phyloP scores from a whole-genome alignment of 2,113 vertebrate species.

The Scomber scombrus region DNA sequence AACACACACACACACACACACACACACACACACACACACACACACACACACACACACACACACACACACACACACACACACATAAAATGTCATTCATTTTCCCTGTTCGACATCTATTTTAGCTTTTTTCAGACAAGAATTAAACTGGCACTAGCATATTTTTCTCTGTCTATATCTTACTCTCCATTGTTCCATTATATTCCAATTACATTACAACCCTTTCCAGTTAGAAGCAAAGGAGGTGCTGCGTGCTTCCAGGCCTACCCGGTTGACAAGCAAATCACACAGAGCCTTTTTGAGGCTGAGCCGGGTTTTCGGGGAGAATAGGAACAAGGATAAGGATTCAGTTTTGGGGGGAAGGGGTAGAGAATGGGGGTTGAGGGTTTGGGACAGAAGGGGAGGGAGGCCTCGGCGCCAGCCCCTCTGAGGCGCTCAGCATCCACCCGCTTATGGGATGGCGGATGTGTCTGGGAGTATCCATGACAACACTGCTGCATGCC shows the following conservation, averaged over 20 bases:
- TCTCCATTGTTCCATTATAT: conserved; percentile 27
- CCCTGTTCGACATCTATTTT: conserved; percentile 48
- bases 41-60: conserved; percentile 30
- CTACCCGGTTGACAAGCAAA: conserved; percentile 42
- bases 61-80: conserved; percentile 13
- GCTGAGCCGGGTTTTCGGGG: conserved; percentile 43
- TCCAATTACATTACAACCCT: conserved; percentile 12
- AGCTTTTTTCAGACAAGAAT: conserved; percentile 39
- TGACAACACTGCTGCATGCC: conserved; percentile 86
- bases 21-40: conserved; percentile 34
- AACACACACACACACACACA: conserved; percentile 29
- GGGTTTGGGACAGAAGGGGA: conserved; percentile 28
- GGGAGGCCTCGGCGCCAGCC: conserved; percentile 73
- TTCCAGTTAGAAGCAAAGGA: conserved; percentile 18
- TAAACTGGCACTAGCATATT: background rate
- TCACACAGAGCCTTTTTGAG: conserved; percentile 37
- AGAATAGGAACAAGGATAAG: conserved; percentile 67
- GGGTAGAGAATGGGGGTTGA: conserved; percentile 61
- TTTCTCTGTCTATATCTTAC: conserved; percentile 15
- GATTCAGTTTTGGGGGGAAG: conserved; percentile 72
- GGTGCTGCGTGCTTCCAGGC: conserved; percentile 28
- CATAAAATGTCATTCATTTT: conserved; percentile 25
- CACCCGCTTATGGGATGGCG: conserved; percentile 85
- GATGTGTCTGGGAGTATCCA: conserved; percentile 88
- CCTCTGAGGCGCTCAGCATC: conserved; percentile 80